These are phyloP conservation scores for Philotrypesis tridentata DNA, from an alignment of 1,140 invertebrate genomes.

Conservation along the genomic window DNA sequence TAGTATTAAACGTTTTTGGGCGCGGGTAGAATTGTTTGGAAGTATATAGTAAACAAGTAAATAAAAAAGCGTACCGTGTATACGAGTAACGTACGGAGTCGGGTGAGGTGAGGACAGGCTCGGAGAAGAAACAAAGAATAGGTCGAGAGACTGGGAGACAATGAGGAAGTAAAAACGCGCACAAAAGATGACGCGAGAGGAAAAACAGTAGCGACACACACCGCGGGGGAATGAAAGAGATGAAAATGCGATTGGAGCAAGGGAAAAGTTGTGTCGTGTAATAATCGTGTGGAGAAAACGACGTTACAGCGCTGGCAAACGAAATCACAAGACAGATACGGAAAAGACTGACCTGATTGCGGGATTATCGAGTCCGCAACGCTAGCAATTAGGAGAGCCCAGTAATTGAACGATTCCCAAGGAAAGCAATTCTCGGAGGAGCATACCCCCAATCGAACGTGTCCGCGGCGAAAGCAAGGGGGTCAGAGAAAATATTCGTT, in stretches of 20 bases:
- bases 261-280: too few relatives aligned
- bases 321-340: not conserved
- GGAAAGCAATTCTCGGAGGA: not conserved
- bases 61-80: too few relatives aligned
- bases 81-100: not conserved
- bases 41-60: not conserved
- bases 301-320: too few relatives aligned
- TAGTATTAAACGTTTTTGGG: not conserved
- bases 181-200: too few relatives aligned
- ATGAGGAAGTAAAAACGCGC: too few relatives aligned
- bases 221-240: not conserved
- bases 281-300: too few relatives aligned
- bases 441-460: not conserved
- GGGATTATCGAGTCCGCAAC: not conserved
- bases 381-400: not conserved
- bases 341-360: not conserved
- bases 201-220: too few relatives aligned
- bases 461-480: not conserved
- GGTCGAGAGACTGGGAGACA: too few relatives aligned
- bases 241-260: too few relatives aligned
- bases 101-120: too few relatives aligned
- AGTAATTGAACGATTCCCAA: not conserved
- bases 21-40: not conserved
- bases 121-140: too few relatives aligned
- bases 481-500: not conserved